Percentiles rank a stretch among this genome's conserved stretches.
phyloP scores from a whole-genome alignment of 2,797 vertebrate genomes.

The Sarcophilus harrisii region DNA sequence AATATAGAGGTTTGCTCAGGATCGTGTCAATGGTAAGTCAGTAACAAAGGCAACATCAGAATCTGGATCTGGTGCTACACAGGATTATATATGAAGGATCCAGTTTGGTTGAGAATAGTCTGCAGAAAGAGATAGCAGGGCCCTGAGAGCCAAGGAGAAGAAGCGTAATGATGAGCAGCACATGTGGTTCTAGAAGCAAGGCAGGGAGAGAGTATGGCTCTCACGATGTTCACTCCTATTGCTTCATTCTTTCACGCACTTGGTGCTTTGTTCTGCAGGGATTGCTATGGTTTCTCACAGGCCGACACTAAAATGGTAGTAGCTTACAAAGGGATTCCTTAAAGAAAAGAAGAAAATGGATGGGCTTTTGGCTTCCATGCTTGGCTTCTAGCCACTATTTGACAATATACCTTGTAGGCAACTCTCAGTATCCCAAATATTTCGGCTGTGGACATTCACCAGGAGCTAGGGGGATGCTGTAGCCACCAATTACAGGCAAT shows the following conservation, averaged over 20 bases:
- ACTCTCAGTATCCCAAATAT: neutral
- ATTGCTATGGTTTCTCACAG: neutral
- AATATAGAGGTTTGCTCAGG: neutral
- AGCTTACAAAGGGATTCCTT: neutral
- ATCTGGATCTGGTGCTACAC: neutral
- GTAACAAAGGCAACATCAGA: neutral
- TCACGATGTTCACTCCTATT: neutral
- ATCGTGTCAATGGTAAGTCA: neutral
- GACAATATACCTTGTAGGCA: neutral
- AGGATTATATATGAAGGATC: neutral
- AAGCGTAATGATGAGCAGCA: neutral
- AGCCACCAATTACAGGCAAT: neutral
- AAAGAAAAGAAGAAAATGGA: neutral
- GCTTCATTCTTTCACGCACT: neutral
- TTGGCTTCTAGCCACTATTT: neutral
- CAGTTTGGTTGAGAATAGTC: neutral
- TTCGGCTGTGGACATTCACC: neutral
- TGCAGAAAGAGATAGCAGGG: neutral
- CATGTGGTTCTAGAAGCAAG: neutral
- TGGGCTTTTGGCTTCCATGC: neutral
- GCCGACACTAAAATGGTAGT: neutral
- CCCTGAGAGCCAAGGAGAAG: neutral
- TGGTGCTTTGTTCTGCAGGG: neutral
- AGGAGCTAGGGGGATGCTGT: neutral
- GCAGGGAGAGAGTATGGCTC: neutral